Evolutionary conservation across 2,113 vertebrate species (phyloP).

Genomic region (Sclerurus mexicanus): DNA sequence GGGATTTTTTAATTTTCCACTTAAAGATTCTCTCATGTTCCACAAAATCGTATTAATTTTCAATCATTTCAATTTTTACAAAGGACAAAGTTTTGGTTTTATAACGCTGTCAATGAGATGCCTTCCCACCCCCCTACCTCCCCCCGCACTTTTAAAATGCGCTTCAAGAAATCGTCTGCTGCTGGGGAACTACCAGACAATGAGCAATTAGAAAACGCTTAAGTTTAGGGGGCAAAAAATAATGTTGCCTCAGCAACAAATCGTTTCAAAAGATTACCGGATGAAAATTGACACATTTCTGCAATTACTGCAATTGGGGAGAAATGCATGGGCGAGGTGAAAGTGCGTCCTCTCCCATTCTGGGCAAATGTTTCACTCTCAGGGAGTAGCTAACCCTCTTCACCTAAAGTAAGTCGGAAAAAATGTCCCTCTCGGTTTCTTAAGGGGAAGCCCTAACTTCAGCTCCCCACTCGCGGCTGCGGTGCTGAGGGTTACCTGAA

Average conservation of each 20-base stretch:
- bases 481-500: background rate
- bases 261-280: background rate
- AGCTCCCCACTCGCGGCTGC: background rate
- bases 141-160: background rate
- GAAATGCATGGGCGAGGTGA: background rate
- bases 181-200: background rate
- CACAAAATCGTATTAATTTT: background rate
- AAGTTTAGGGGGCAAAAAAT: background rate
- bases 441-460: background rate
- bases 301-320: background rate
- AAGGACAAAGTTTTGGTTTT: background rate
- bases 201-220: background rate
- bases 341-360: background rate
- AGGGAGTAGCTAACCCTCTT: background rate
- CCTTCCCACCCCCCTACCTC: fast-evolving
- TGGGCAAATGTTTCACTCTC: background rate
- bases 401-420: background rate
- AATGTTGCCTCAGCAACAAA: slow-evolving; percentile 1
- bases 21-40: background rate
- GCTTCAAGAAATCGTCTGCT: background rate
- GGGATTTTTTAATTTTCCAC: slow-evolving; percentile 39
- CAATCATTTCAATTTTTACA: background rate
- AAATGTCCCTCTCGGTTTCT: background rate
- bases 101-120: background rate
- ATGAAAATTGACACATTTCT: background rate